phyloP scores from a whole-genome alignment of 2,888 invertebrate species.

The Andrena marginata region DNA sequence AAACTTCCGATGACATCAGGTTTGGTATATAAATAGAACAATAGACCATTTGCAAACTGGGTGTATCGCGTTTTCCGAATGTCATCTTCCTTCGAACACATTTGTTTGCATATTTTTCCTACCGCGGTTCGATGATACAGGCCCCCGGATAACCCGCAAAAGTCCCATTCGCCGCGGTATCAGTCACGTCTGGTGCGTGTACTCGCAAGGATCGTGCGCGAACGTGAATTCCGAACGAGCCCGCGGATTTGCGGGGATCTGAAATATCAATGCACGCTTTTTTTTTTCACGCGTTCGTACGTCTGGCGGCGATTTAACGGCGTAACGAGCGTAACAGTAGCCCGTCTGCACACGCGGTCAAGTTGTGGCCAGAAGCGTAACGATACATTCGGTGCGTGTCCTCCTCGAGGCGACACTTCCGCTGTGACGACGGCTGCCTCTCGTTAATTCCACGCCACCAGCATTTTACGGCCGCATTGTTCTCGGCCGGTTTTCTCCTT shows the following conservation, averaged over 20 bases:
- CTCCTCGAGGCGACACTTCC: constrained; percentile 44
- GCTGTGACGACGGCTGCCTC: constrained; percentile 23
- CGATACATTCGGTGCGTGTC: constrained; percentile 40
- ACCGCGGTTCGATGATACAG: neutral
- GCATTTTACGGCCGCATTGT: constrained; percentile 18
- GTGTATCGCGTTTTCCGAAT: too few relatives aligned
- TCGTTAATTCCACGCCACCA: constrained; percentile 41
- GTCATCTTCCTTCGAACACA: neutral
- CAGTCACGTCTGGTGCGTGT: constrained; percentile 9
- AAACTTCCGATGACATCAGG: too few relatives aligned
- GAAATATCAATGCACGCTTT: constrained; percentile 31
- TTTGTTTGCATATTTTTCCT: neutral
- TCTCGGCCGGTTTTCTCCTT: neutral
- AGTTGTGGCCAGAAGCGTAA: constrained; percentile 42
- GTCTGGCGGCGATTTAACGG: constrained; percentile 51
- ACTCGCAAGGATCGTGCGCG: neutral
- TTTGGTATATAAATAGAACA: too few relatives aligned
- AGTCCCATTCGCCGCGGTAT: neutral
- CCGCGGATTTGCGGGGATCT: constrained; percentile 49
- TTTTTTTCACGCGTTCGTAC: constrained; percentile 4
- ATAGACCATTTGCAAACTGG: too few relatives aligned
- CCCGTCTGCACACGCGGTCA: constrained; percentile 24
- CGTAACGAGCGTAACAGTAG: constrained; percentile 55
- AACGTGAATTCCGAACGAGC: neutral
- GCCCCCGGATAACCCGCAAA: neutral